phyloP scores from a whole-genome alignment of 1,140 invertebrate genomes.

The Ceratitis capitata region DNA sequence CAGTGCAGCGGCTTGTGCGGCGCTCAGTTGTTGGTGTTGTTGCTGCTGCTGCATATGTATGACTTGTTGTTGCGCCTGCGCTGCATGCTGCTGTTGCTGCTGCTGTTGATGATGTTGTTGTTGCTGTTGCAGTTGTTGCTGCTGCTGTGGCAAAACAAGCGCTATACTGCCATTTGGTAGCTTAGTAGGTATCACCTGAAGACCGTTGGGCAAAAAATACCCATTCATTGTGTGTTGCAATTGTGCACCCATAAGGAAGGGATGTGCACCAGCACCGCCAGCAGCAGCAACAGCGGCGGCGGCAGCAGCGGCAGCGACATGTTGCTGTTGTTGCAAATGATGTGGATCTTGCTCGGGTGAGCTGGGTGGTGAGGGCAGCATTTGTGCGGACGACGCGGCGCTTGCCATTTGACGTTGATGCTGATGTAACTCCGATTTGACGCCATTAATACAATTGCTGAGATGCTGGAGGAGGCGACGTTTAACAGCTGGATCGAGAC shows the following conservation, averaged over 20 bases:
- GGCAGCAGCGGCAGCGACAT: background rate
- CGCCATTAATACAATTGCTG: constrained; percentile 72
- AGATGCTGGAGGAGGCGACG: constrained; percentile 79
- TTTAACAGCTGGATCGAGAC: constrained; percentile 76
- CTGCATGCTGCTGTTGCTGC: constrained; percentile 67
- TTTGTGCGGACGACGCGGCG: constrained; percentile 50
- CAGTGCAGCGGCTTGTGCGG: constrained; percentile 70
- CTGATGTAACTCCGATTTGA: constrained; percentile 64
- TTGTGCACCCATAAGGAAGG: constrained; percentile 58
- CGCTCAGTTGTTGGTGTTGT: constrained; percentile 64
- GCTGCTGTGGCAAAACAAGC: constrained; percentile 74
- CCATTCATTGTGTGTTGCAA: constrained; percentile 72
- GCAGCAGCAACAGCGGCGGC: constrained; percentile 63
- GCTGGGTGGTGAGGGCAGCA: constrained; percentile 64
- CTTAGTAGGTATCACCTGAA: constrained; percentile 82
- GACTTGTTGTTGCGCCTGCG: constrained; percentile 75
- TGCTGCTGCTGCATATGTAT: constrained; percentile 67
- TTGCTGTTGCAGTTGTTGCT: constrained; percentile 68
- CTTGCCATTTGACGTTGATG: constrained; percentile 57
- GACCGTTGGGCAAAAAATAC: constrained; percentile 71
- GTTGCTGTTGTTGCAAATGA: constrained; percentile 61
- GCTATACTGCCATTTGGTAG: constrained; percentile 83
- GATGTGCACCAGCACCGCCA: constrained; percentile 66
- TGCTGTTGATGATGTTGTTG: constrained; percentile 63
- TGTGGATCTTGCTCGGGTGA: constrained; percentile 64